These are phyloP conservation scores for Sparus aurata DNA, from an alignment of 2,797 vertebrate species.

Conservation along the genomic window DNA sequence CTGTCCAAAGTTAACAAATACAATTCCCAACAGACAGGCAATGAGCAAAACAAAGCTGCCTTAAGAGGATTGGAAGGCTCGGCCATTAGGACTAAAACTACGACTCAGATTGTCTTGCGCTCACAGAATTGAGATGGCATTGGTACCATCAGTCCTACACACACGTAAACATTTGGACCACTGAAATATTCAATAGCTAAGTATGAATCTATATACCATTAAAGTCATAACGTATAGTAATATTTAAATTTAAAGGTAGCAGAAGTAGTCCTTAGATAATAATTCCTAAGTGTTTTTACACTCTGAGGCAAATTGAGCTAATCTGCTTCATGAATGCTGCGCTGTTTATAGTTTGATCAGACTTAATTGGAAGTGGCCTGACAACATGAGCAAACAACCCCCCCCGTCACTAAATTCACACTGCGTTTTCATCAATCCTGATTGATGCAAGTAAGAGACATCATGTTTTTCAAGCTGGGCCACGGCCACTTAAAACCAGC, in stretches of 20 bases:
- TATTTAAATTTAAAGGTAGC: not conserved
- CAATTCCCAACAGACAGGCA: conserved; percentile 69
- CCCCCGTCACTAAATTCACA: not conserved
- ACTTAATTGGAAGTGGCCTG: not conserved
- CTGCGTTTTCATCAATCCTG: not conserved
- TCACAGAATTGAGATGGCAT: conserved; percentile 63
- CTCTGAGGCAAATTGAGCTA: not conserved
- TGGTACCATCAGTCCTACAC: conserved; percentile 16
- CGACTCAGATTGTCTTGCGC: conserved; percentile 57
- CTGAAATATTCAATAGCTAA: not conserved
- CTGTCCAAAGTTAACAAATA: conserved; percentile 57
- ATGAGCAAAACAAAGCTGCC: conserved; percentile 77
- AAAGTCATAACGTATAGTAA: not conserved
- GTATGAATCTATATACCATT: not conserved
- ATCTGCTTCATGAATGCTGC: not conserved
- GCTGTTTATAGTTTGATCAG: not conserved
- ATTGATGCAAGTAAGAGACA: not conserved
- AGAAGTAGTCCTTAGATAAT: not conserved
- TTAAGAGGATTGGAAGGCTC: conserved; percentile 73
- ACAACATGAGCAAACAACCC: not conserved
- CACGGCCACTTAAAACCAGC: too few relatives aligned
- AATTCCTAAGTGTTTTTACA: not conserved
- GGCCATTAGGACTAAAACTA: conserved; percentile 62
- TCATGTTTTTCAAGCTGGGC: not conserved
- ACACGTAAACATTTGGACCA: conserved; percentile 3